Conservation (phyloP, 1,140 invertebrate species). For the Drosophila sechellia region DNA sequence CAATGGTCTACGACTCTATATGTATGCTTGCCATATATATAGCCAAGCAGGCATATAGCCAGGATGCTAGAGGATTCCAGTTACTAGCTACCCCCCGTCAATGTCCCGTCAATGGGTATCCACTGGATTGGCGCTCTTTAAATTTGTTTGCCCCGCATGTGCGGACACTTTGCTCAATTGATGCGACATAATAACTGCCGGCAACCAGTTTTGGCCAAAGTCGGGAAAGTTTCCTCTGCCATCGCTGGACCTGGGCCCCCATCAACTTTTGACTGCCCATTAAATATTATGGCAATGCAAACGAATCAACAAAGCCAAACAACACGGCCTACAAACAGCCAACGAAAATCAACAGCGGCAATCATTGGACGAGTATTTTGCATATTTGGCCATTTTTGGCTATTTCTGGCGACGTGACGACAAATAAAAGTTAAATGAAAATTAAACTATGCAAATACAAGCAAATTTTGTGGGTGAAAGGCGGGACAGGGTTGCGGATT, state of each 20-base stretch:
- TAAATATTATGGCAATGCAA: conserved; percentile 75
- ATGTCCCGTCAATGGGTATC: not conserved
- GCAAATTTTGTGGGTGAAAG: conserved; percentile 9
- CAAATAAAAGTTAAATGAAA: conserved; percentile 75
- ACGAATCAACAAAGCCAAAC: conserved; percentile 43
- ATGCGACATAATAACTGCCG: conserved; percentile 69
- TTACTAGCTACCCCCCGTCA: no score
- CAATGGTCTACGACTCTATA: conserved; percentile 27
- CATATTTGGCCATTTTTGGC: conserved; percentile 51
- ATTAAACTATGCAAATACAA: conserved; percentile 60
- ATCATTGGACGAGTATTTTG: conserved; percentile 48
- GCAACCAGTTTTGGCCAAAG: conserved; percentile 6
- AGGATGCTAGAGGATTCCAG: not conserved
- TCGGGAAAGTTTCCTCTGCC: not conserved
- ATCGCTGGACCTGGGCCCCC: not conserved
- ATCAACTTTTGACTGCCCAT: conserved; percentile 59
- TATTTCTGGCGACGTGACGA: conserved; percentile 48
- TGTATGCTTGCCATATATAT: not conserved
- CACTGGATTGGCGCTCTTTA: not conserved
- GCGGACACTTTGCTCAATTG: conserved; percentile 67
- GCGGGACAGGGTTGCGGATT: not conserved
- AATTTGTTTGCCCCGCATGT: conserved; percentile 66
- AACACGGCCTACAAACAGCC: conserved; percentile 4
- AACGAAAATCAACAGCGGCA: conserved; percentile 11
- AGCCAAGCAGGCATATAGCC: not conserved